These are phyloP conservation scores for Nipponia nippon DNA, from an alignment of 2,113 vertebrate species.

Conservation along the genomic window DNA sequence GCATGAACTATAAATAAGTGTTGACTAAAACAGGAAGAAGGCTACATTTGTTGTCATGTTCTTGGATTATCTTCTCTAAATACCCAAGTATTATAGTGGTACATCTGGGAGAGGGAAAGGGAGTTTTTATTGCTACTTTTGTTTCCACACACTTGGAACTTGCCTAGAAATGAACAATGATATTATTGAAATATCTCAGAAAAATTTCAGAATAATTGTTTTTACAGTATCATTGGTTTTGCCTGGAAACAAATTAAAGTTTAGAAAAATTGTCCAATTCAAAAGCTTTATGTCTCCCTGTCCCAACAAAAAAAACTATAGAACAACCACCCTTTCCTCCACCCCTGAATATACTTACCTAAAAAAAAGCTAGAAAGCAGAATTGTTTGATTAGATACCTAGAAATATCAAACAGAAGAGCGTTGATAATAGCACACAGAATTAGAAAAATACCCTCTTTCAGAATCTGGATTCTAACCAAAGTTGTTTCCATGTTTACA, in stretches of 20 bases:
- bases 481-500: not conserved
- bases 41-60: not conserved
- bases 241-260: not conserved
- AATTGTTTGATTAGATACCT: not conserved
- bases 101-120: not conserved
- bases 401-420: not conserved
- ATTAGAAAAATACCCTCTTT: not conserved
- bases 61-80: not conserved
- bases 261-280: not conserved
- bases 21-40: not conserved
- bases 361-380: not conserved
- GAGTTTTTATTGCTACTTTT: not conserved
- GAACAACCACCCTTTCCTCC: not conserved
- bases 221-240: not conserved
- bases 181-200: not conserved
- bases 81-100: fast-evolving
- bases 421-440: not conserved
- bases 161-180: not conserved
- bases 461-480: not conserved
- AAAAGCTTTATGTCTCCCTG: not conserved
- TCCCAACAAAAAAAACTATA: not conserved
- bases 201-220: not conserved
- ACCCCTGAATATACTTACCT: fast-evolving
- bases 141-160: not conserved
- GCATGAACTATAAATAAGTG: not conserved